phyloP scores from a whole-genome alignment of 2,888 invertebrate species.

The Epistrophe grossulariae region DNA sequence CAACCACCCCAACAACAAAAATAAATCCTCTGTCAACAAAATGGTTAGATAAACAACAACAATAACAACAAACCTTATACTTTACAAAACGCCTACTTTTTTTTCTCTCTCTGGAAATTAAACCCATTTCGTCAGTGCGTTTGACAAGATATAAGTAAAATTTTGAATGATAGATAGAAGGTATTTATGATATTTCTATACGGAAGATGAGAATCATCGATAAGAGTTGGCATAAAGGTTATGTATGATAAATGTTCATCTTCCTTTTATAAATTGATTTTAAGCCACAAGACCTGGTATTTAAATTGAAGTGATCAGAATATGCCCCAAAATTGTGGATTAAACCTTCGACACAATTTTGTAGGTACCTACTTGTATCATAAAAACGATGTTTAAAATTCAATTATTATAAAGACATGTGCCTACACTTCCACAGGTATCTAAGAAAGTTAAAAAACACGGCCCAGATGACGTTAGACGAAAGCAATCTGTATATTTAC shows the following conservation, averaged over 20 bases:
- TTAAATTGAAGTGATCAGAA: background rate
- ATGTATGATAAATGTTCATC: background rate
- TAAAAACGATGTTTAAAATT: too few species aligned
- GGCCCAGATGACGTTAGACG: too few species aligned
- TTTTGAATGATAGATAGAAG: background rate
- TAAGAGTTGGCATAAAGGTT: background rate
- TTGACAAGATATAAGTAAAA: background rate
- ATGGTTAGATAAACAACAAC: conserved; percentile 52
- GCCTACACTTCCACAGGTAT: too few species aligned
- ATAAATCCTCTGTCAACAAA: conserved; percentile 63
- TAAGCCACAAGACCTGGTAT: background rate
- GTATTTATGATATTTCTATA: background rate
- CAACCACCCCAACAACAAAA: conserved; percentile 19
- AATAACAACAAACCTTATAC: background rate
- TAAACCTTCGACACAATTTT: too few species aligned
- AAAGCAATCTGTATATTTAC: too few species aligned
- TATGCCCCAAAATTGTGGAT: too few species aligned
- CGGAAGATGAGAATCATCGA: background rate
- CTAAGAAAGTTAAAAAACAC: too few species aligned
- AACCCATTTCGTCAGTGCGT: background rate
- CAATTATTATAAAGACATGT: too few species aligned
- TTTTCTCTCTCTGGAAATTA: background rate
- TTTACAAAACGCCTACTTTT: conserved; percentile 13
- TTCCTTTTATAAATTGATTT: background rate
- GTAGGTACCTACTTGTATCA: too few species aligned